Conservation (phyloP, 2,888 invertebrate species). For the Phorcus lineatus region DNA sequence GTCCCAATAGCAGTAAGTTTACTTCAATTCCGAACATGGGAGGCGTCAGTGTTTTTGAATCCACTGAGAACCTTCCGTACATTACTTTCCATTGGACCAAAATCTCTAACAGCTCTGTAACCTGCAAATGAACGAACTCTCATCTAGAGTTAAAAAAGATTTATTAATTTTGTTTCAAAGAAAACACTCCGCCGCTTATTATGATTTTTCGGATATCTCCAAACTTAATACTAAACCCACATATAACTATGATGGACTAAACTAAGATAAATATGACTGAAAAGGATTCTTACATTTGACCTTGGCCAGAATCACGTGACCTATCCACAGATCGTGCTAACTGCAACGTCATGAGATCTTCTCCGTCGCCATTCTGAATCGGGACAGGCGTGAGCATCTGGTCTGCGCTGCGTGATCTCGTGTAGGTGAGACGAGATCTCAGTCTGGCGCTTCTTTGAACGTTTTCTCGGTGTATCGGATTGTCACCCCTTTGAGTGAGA, state of each 20-base stretch:
- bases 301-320: background rate
- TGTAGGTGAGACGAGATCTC: slow-evolving; percentile 3
- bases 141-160: too few relatives aligned
- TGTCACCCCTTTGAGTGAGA: background rate
- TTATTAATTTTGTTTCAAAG: too few relatives aligned
- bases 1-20: too few relatives aligned
- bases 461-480: background rate
- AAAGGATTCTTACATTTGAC: background rate
- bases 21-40: too few relatives aligned
- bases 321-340: background rate
- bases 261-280: background rate
- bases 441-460: slow-evolving; percentile 13
- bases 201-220: background rate
- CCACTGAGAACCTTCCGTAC: too few relatives aligned
- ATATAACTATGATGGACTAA: too few relatives aligned
- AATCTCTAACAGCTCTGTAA: too few relatives aligned
- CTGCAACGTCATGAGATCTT: background rate
- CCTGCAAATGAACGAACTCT: too few relatives aligned
- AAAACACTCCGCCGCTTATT: too few relatives aligned
- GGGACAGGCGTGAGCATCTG: background rate
- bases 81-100: too few relatives aligned
- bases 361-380: background rate
- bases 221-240: too few relatives aligned
- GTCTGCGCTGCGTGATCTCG: slow-evolving; percentile 18
- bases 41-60: too few relatives aligned